Percentiles rank a stretch among this genome's conserved stretches.
These are phyloP conservation scores for Esox niger DNA, from an alignment of 2,113 vertebrate species.

Conservation along the genomic window DNA sequence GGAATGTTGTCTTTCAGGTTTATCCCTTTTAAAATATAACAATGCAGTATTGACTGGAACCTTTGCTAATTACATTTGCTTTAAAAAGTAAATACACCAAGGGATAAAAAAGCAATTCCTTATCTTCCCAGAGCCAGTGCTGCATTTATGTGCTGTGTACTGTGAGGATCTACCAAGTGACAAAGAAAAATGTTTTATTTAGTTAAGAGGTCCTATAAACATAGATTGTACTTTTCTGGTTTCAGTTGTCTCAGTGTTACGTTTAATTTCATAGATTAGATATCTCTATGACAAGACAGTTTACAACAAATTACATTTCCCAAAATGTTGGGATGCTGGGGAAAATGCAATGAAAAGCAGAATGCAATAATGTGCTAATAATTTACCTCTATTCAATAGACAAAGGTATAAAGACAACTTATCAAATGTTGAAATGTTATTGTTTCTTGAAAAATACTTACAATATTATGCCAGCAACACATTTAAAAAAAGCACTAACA, in stretches of 20 bases:
- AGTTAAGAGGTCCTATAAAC: background rate
- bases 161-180: background rate
- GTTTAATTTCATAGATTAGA: background rate
- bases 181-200: background rate
- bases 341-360: too few relatives aligned
- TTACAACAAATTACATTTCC: too few relatives aligned
- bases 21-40: background rate
- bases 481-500: too few relatives aligned
- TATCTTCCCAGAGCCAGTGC: constrained; percentile 4
- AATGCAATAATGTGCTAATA: too few relatives aligned
- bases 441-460: too few relatives aligned
- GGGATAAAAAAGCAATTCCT: background rate
- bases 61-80: constrained; percentile 1
- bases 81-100: background rate
- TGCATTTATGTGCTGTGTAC: background rate
- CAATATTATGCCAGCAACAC: too few relatives aligned
- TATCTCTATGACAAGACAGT: background rate
- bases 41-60: constrained; percentile 1
- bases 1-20: background rate
- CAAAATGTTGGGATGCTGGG: too few relatives aligned
- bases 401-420: too few relatives aligned
- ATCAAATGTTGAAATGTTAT: too few relatives aligned
- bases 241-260: background rate
- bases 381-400: too few relatives aligned
- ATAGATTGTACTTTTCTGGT: background rate